A percentile compares a stretch with the other conserved stretches of the same genome.
Conservation (phyloP, 2,113 vertebrate genomes). For the Chaetura pelagica region DNA sequence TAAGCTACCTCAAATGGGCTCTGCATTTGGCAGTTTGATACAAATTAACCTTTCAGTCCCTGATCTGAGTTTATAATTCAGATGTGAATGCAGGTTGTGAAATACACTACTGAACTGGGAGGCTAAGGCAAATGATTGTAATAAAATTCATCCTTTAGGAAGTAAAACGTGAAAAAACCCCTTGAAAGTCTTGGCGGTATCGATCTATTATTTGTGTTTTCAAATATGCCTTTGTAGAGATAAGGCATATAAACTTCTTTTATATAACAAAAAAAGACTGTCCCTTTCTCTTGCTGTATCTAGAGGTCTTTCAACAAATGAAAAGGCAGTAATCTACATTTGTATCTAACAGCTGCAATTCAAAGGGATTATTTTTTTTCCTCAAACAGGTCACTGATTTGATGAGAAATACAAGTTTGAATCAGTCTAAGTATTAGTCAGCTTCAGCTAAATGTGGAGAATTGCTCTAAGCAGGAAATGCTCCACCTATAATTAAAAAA, state of each 20-base stretch:
- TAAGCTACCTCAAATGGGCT: neutral
- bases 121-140: accelerated
- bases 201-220: neutral
- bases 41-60: neutral
- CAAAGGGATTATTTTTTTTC: neutral
- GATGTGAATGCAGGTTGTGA: neutral
- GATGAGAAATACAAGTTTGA: neutral
- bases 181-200: neutral
- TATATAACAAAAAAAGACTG: neutral
- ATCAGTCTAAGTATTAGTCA: neutral
- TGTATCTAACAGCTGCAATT: neutral
- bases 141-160: neutral
- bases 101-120: neutral
- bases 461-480: neutral
- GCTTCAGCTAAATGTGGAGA: neutral
- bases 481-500: neutral
- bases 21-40: neutral
- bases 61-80: neutral
- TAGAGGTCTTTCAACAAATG: neutral
- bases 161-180: neutral
- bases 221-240: neutral
- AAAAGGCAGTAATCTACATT: neutral
- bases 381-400: neutral
- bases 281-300: neutral
- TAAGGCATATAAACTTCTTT: neutral